Evolutionary conservation across 2,113 vertebrate species (phyloP), one percentile per base, ranked within the genome.

Genomic region (Callocephalon fimbriatum): DNA sequence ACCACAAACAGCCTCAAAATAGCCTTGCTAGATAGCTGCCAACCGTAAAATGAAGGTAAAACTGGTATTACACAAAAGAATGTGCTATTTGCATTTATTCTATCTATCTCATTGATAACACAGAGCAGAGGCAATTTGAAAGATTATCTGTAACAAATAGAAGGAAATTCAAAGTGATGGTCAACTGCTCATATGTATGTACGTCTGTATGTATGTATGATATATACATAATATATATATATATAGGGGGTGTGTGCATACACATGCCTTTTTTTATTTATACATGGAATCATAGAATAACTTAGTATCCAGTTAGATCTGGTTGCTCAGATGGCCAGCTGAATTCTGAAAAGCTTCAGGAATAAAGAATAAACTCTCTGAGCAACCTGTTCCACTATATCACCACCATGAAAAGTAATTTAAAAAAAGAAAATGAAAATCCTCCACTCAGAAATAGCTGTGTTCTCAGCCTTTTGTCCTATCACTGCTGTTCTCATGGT

Each of bases 161-260:
- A 68, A 61, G 6, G 4, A 71, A 91, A 38, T 29, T 7, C 5
- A 65, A 73, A 91, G 17, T 27, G 5, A 50, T 71, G 50, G 50
- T 44, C 31, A 71, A 6, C n/a, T 50, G 7, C n/a, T 74, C 1
- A 1, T 15, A 4, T 48, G 14, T 20, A 3, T 12, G 14, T 37
- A 50, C 18, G 7, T 29, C 3, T 51, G 4, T 22, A 12, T 12
- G 19, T 15, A 35, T 51, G 32, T 12, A n/a, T 17, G 14, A 61
- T 13, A 37, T 3, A 63, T 13, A 37, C 2, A 63, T 15, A 62
- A 14, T 40, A 66, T 6, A 32, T 23, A 51, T 15, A 45, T 44
- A 15, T 17, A 12, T 10, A 5, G 20, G 7, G 4, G 1, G 20
- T 32, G 9, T 9, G 2, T 26, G 2, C 15, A 9, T 6, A 9